These are phyloP conservation scores for Leptopilina boulardi DNA, from an alignment of 1,140 invertebrate genomes.

Conservation along the genomic window DNA sequence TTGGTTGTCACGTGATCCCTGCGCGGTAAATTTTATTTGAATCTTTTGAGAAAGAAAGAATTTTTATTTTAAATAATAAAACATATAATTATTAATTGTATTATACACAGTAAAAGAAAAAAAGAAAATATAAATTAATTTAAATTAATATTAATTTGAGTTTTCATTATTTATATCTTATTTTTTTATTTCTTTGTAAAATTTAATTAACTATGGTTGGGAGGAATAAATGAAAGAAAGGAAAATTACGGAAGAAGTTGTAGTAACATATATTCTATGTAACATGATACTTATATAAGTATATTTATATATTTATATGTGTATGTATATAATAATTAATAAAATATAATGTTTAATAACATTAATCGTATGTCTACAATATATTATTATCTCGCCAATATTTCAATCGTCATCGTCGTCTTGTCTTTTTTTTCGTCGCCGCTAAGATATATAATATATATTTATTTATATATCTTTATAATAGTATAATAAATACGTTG, in stretches of 20 bases:
- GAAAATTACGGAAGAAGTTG: constrained; percentile 61
- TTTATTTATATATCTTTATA: constrained; percentile 48
- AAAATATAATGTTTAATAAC: constrained; percentile 74
- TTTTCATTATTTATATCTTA: no score
- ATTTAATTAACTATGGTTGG: no score
- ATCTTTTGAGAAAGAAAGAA: no score
- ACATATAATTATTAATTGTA: no score
- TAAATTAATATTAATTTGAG: no score
- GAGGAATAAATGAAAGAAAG: constrained; percentile 35
- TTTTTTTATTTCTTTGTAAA: no score
- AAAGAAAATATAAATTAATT: no score
- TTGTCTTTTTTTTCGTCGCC: constrained; percentile 53
- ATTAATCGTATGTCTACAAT: constrained; percentile 69
- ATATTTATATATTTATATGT: constrained; percentile 62
- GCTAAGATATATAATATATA: constrained; percentile 46
- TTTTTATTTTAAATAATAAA: no score
- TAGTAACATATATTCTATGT: constrained; percentile 73
- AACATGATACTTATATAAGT: constrained; percentile 72
- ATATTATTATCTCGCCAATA: constrained; percentile 68
- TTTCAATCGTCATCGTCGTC: constrained; percentile 66
- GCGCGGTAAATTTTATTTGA: no score
- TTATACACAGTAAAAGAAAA: no score
- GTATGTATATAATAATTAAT: constrained; percentile 71
- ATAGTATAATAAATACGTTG: constrained; percentile 50
- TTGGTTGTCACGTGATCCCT: no score